Evolutionary conservation across 2,113 vertebrate species (phyloP), one percentile per base, ranked within the genome.

Genomic region (Actenoides lindsayi): DNA sequence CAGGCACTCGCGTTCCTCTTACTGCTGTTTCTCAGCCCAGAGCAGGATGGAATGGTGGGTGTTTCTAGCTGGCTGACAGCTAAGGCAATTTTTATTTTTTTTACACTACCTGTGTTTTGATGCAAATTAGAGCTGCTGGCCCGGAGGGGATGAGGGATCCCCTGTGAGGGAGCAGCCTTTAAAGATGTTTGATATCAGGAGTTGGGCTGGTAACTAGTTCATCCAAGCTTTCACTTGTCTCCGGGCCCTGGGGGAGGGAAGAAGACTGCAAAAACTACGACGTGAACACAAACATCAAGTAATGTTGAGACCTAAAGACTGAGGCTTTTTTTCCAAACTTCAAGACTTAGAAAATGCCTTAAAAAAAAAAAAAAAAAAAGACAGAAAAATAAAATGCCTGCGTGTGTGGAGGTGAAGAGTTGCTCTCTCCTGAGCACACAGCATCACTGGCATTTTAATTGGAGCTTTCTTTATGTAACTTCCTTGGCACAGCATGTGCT

Each of bases 1-100:
- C 16, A 17, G 10, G 6, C 0, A 0, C 11, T 16, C 19, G 2
- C 0, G 1, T 37, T 57, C 24, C 23, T 25, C 42, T 41, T 8
- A 5, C 28, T 54, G 20, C 5, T 82, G 41, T 18, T 53, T 18
- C 28, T 46, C 24, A 13, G 37, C 18, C 23, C 54, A n/a, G 25
- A 75, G 54, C 7, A 65, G 73, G 91, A 9, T 62, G 54, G 62
- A 28, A 28, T 1, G 0, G 23, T 6, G 63, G 67, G 17, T 27
- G 15, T 53, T 87, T 42, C 5, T 4, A 53, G 31, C 39, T 14
- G 8, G 28, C 50, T 71, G 68, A 39, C 44, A 70, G 71, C 63
- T 62, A 5, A n/a, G 44, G 13, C 50, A 44, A 2, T 10, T 54
- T 42, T 41, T 37, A 37, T 37, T 37, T 13, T 41, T 24, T 53